Base-by-base conservation (phyloP, 2,888 invertebrate genomes). In the Gastracanthus pulcherrimus region DNA sequence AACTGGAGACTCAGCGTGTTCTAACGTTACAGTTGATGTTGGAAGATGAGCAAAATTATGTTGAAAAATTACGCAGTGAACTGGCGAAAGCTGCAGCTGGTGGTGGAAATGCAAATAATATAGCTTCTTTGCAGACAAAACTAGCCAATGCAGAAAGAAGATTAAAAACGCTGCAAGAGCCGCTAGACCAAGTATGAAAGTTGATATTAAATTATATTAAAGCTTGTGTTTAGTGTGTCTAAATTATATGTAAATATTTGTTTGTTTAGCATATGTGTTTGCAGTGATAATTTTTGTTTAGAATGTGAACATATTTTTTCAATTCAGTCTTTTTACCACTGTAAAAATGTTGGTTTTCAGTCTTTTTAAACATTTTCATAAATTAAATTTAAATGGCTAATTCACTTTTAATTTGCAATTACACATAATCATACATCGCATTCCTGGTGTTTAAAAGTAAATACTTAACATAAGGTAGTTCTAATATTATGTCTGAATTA, bases 1-100 rank as follows among this genome's bases (percentile, higher is more conserved):
- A 97, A 92, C 93, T 98, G 91, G 96, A 97, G 89, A 94, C 95
- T 79, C 95, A 97, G 86, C 95, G 96, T 88, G 95, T 96, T 78
- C 95, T 96, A 90, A 97, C 98, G 23, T 94, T 98, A 84, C 95
- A 96, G 86, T 93, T 97, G 88, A 98, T 98, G 98, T 93, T 98
- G 85, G 97, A 97, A 87, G 95, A 97, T 88, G 97, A 97, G 88
- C 95, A 95, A 91, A 94, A 95, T 87, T 96, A 96, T 92, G 94
- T 97, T 86, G 95, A 97, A 87, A 94, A 95, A 86, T 92, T 97
- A 82, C 94, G 96, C 83, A 95, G 95, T 92, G 93, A 95, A 92
- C 93, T 94, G 83, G 93, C 93, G 0, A 92, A 92, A 69, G 89
- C 91, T 7, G 92, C 91, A 29, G 93, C 89, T 89, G 92, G 86